Evolutionary conservation across 2,888 invertebrate species (phyloP), one percentile per base, ranked within the genome.

Genomic region (Drosophila fulvimacula): DNA sequence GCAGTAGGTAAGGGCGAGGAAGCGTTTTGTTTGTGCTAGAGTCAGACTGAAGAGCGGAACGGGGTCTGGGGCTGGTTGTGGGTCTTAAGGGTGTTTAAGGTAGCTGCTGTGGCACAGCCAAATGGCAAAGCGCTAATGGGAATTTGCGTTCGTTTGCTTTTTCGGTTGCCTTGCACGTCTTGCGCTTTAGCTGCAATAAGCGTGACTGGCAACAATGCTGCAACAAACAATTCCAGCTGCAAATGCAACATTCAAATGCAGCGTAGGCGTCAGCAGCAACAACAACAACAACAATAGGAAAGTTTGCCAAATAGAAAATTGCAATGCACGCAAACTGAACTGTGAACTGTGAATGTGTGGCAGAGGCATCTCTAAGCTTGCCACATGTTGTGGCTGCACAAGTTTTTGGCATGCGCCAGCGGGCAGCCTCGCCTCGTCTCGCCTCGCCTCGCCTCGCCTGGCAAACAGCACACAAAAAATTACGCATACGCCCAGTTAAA

Each of bases 101-200:
- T 41, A 42, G 49, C 49, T 34, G 32, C 15, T 59, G 61, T 19
- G 56, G 58, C 75, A 63, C 75, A 76, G 61, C 56, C 65, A 76
- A 76, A 79, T 65, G 75, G 70, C 76, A 66, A 66, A 73, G 76
- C 81, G 81, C 86, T 83, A 88, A 83, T 83, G 88, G 88, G 83
- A 83, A 88, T 88, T 82, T 86, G 76, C 78, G 83, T 69, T 80
- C 42, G 75, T 67, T 68, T 79, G 76, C 46, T 58, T 57, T 79
- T 62, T 51, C 53, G 44, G 42, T 48, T 41, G 39, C 51, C 62
- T 46, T 44, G 82, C 83, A 83, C 88, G 86, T 83, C 82, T 80
- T 69, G 55, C 60, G 78, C 78, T 80, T 85, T 77, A 80, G 80
- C 70, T 60, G 86, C 82, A 80, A 77, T 75, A 70, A 70, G 76